phyloP scores from a whole-genome alignment of 2,113 vertebrate species.

The Oryctolagus cuniculus region mOryCun1.1 NC_091453.1:25101501-25102000 shows the following conservation, averaged over 20 bases:
- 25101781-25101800: conserved; percentile 39
- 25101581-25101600: neutral
- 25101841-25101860: conserved; percentile 35
- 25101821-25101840: conserved; percentile 23
- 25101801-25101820: neutral
- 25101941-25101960: conserved; percentile 19
- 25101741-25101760: neutral
- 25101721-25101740: neutral
- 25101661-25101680: conserved; percentile 9
- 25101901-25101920: neutral
- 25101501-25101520: neutral
- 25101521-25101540: neutral
- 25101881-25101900: neutral
- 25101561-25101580: neutral
- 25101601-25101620: neutral
- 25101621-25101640: neutral
- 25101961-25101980: conserved; percentile 20
- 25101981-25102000: neutral
- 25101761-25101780: neutral
- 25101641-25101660: neutral
- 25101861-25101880: conserved; percentile 9
- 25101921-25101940: conserved; percentile 47
- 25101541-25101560: neutral
- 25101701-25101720: neutral
- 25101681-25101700: neutral